Evolutionary conservation across 2,888 invertebrate species (phyloP).

Genomic region (Thecocarcelia acutangulata): DNA sequence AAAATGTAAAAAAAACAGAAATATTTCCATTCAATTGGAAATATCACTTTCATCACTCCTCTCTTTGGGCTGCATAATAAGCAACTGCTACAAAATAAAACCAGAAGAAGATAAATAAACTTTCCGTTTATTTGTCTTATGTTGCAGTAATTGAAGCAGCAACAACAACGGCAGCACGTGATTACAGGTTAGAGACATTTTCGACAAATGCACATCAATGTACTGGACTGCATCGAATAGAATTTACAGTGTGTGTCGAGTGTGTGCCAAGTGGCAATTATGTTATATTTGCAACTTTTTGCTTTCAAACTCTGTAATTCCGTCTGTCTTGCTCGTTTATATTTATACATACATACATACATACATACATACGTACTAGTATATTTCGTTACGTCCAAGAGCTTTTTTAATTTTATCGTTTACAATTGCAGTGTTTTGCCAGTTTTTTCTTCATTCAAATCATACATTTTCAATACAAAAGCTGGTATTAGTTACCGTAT

Average conservation of each 20-base stretch:
- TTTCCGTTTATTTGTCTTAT: conserved; percentile 54
- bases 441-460: conserved; percentile 39
- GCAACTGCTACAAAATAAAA: conserved; percentile 24
- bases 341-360: no score
- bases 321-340: conserved; percentile 3
- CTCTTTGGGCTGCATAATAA: conserved; percentile 44
- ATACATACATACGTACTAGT: no score
- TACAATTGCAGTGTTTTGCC: conserved; percentile 57
- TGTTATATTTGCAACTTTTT: conserved; percentile 51
- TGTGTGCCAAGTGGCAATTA: conserved; percentile 68
- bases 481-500: conserved; percentile 36
- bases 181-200: conserved; percentile 64
- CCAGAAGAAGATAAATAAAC: conserved; percentile 15
- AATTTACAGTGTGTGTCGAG: conserved; percentile 53
- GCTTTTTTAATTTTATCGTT: conserved; percentile 49
- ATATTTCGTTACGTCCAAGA: conserved; percentile 14
- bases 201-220: conserved; percentile 32
- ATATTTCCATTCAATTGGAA: conserved; percentile 26
- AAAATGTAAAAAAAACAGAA: conserved; percentile 18
- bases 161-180: conserved; percentile 50
- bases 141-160: conserved; percentile 47
- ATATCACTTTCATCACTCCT: conserved; percentile 39
- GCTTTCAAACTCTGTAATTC: conserved; percentile 13
- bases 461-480: conserved; percentile 45
- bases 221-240: conserved; percentile 11